Conservation (phyloP, 2,113 vertebrate genomes). For the Chitala chitala region DNA sequence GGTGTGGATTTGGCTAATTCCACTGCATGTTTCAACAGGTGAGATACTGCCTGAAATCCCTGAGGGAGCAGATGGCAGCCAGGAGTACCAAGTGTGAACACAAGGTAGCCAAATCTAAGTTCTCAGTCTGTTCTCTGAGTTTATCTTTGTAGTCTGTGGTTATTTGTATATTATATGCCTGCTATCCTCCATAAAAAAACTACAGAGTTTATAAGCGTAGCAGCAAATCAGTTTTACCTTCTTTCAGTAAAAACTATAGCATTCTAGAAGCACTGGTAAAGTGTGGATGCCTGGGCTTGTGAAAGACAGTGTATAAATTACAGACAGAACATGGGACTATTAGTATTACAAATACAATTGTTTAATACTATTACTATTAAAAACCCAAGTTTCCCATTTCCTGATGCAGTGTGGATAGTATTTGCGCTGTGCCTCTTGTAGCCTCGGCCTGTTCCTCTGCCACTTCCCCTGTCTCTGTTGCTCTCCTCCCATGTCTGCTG, state of each 20-base stretch:
- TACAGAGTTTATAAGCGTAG: slow-evolving; percentile 33
- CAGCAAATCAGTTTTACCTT: slow-evolving; percentile 35
- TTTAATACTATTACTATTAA: too few species aligned
- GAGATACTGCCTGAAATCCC: slow-evolving; percentile 65
- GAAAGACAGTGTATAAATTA: too few species aligned
- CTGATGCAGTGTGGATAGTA: too few species aligned
- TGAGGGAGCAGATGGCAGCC: slow-evolving; percentile 67
- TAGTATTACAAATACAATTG: too few species aligned
- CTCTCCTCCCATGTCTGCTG: background rate
- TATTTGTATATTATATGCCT: background rate
- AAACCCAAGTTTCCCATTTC: too few species aligned
- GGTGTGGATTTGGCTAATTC: too few species aligned
- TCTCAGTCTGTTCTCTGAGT: background rate
- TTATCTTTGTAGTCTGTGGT: too few species aligned
- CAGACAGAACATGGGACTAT: too few species aligned
- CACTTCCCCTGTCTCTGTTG: background rate
- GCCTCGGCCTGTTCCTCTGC: too few species aligned
- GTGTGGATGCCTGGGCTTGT: too few species aligned
- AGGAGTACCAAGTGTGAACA: slow-evolving; percentile 57
- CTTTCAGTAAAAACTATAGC: slow-evolving; percentile 25
- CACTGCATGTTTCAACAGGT: slow-evolving; percentile 47
- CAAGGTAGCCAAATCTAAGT: background rate
- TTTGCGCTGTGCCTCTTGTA: too few species aligned
- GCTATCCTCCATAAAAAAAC: slow-evolving; percentile 51
- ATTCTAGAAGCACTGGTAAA: slow-evolving; percentile 44